These are phyloP conservation scores for Anguilla marmorata DNA, from an alignment of 2,797 vertebrate genomes.

Conservation along the genomic window DNA sequence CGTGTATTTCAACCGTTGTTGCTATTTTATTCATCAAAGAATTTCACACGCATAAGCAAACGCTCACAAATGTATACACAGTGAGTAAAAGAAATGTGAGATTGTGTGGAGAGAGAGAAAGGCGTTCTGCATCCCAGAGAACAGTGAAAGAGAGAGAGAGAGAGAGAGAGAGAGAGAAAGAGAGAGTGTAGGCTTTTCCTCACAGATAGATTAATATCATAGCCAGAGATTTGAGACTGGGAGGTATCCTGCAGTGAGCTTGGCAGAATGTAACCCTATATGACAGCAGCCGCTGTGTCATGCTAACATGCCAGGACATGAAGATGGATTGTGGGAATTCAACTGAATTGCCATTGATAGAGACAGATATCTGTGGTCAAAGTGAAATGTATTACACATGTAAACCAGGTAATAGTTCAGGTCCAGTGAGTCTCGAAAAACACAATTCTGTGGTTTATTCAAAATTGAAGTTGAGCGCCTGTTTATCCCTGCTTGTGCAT, in stretches of 20 bases:
- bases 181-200: neutral
- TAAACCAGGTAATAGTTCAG: neutral
- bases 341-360: neutral
- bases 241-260: neutral
- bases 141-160: neutral
- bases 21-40: neutral
- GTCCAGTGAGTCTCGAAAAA: neutral
- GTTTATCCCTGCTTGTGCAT: no score
- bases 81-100: neutral
- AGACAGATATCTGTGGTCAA: neutral
- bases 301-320: neutral
- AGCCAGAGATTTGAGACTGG: neutral
- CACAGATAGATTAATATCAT: neutral
- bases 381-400: neutral
- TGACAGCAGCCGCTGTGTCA: conserved; percentile 1
- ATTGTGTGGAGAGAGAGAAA: neutral
- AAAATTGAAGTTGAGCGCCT: no score
- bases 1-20: neutral
- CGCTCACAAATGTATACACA: neutral
- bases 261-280: neutral
- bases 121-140: neutral
- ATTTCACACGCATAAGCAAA: neutral
- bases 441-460: neutral
- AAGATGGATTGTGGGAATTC: neutral
- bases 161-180: no score